Evolutionary conservation across 2,888 invertebrate genomes (phyloP).

Genomic region (Quadriops clusia): DNA sequence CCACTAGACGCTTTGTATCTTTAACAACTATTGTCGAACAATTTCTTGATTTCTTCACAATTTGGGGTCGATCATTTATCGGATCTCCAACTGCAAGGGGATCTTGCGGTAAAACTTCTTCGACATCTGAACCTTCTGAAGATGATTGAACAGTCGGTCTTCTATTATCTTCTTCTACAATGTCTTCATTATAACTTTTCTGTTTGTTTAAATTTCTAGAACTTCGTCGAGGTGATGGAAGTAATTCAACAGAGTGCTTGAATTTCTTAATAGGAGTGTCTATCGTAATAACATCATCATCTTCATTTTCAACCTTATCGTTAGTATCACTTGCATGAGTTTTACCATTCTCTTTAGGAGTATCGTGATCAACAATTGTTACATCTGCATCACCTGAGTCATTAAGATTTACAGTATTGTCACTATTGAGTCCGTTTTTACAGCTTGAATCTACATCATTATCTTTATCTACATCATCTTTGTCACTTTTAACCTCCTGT

Average conservation of each 20-base stretch:
- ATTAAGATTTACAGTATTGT: constrained; percentile 21
- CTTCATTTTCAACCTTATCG: constrained; percentile 32
- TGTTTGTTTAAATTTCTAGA: constrained; percentile 48
- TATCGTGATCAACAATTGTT: constrained; percentile 31
- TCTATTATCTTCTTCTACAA: constrained; percentile 31
- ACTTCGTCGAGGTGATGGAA: constrained; percentile 41
- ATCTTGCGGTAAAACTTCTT: constrained; percentile 50
- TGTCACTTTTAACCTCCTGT: constrained; percentile 38
- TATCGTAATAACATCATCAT: constrained; percentile 23
- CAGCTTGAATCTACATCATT: constrained; percentile 42
- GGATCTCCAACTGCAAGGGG: constrained; percentile 39
- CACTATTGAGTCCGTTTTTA: neutral
- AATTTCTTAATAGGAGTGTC: constrained; percentile 36
- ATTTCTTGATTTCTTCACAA: constrained; percentile 22
- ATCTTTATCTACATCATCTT: constrained; percentile 39
- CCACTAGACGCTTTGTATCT: constrained; percentile 58
- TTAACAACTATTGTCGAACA: constrained; percentile 50
- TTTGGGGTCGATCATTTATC: constrained; percentile 21
- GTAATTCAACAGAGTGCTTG: constrained; percentile 24
- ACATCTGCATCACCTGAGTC: constrained; percentile 32
- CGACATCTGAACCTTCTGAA: constrained; percentile 47
- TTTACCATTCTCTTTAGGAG: constrained; percentile 34
- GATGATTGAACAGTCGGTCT: constrained; percentile 1
- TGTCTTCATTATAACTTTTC: constrained; percentile 34
- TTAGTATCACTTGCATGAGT: constrained; percentile 23